Evolutionary conservation across 2,113 vertebrate genomes (phyloP), one percentile per base, ranked within the genome.

Genomic region (Hiodon alosoides): DNA sequence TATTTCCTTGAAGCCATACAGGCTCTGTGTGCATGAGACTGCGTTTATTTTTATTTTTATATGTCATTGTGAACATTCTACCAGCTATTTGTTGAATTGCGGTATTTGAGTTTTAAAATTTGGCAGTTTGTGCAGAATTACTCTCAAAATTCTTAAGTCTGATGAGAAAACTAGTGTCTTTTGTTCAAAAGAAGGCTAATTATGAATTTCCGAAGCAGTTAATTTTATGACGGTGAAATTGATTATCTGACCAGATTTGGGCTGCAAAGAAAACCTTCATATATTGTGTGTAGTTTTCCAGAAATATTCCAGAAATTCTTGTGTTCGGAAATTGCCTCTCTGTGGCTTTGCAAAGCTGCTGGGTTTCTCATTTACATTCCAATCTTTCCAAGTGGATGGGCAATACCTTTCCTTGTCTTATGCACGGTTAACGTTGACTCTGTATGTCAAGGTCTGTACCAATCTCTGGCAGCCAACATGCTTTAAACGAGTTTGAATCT

Each of bases 401-500:
- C 5, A 52, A 9, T 13, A 10, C 8, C 6, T 70, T 70, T 17
- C 57, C 69, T 55, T 17, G 10, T 9, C 69, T 5, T 31, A 31
- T 13, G 16, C 51, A 55, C 55, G n/a, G 55, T 52, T 7, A 70
- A 57, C 10, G 46, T n/a, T 57, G 16, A 1, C 17, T 58, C 53
- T 55, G 69, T 7, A 53, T 69, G 31, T 69, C 67, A 51, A 52
- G n/a, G 7, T 53, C 13, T 14, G 51, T 16, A 55, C 5, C 52
- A 17, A 51, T 52, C n/a, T 55, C 2, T 55, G 69, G 31, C 31
- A 53, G 53, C 51, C 52, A 70, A 70, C 69, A 57, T 31, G 69
- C 48, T 53, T 8, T 69, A 16, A 69, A 69, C 67, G 9, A 31
- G 46, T 66, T 66, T 66, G 8, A 69, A 69, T 69, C 16, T 54